Conservation (phyloP, 2,797 vertebrate species). For the Xenops minutus region DNA sequence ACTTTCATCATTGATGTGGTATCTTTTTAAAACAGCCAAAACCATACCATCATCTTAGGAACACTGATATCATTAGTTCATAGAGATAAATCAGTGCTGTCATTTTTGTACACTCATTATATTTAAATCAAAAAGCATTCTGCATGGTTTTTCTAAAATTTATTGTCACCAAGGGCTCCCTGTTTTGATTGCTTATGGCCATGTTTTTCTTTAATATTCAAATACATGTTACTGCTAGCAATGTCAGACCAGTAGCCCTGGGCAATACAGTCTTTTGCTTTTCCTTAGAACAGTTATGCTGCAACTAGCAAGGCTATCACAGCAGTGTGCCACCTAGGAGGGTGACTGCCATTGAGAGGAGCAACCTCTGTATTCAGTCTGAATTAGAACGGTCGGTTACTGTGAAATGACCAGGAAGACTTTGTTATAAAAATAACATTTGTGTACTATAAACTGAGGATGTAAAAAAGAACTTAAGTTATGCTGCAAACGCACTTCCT, state of each 20-base stretch:
- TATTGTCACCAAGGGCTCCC: neutral
- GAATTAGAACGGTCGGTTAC: neutral
- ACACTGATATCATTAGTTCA: neutral
- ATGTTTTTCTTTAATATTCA: neutral
- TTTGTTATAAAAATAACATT: conserved; percentile 61
- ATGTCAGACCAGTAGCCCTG: neutral
- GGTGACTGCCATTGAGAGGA: neutral
- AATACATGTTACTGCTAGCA: rapidly evolving
- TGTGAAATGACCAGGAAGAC: conserved; percentile 52
- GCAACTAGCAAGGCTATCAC: neutral
- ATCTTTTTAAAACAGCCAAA: neutral
- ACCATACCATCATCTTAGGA: neutral
- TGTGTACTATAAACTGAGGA: conserved; percentile 68
- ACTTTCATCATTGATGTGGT: neutral
- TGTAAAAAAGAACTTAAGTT: conserved; percentile 33
- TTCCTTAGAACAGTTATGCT: neutral
- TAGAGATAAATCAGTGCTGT: neutral
- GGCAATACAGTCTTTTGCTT: neutral
- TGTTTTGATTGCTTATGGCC: neutral
- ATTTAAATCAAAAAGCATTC: neutral
- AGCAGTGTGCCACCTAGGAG: neutral
- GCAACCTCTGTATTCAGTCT: neutral
- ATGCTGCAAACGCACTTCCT: conserved; percentile 59
- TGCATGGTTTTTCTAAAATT: neutral
- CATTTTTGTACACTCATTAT: neutral